Conservation (phyloP, 2,113 vertebrate species). For the Callipepla californica region DNA sequence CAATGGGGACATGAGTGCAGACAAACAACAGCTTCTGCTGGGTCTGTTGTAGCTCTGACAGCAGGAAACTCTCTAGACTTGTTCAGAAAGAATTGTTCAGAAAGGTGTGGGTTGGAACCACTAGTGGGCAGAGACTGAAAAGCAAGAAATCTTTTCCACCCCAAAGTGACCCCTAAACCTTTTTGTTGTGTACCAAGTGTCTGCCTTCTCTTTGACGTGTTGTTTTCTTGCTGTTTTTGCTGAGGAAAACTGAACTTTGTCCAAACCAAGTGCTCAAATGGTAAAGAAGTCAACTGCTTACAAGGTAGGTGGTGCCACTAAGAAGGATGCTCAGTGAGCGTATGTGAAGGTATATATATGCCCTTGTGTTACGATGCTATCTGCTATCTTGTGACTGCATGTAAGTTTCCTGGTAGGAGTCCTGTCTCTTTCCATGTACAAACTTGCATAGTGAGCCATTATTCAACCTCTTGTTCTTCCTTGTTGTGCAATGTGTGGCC, state of each 20-base stretch:
- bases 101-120: conserved; percentile 43
- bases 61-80: conserved; percentile 61
- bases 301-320: not conserved
- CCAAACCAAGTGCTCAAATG: not conserved
- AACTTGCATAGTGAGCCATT: conserved; percentile 48
- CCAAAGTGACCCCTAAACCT: not conserved
- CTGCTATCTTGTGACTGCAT: not conserved
- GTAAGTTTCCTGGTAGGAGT: not conserved
- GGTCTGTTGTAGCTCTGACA: conserved; percentile 33
- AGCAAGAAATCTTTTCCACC: conserved; percentile 36
- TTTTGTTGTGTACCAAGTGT: not conserved
- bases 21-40: not conserved
- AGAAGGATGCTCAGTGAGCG: not conserved
- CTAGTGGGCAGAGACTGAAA: conserved; percentile 30
- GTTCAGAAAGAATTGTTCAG: not conserved
- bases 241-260: not conserved
- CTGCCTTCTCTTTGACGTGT: not conserved
- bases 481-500: conserved; percentile 41
- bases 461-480: conserved; percentile 21
- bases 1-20: not conserved
- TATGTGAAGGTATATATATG: accelerated
- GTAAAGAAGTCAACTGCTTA: not conserved
- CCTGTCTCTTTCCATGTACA: conserved; percentile 4
- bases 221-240: not conserved
- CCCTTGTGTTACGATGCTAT: not conserved